A percentile compares a stretch with the other conserved stretches of the same genome.
These are phyloP conservation scores for Peromyscus aztecus DNA, from an alignment of 2,797 vertebrate genomes.

Conservation along the genomic window DNA sequence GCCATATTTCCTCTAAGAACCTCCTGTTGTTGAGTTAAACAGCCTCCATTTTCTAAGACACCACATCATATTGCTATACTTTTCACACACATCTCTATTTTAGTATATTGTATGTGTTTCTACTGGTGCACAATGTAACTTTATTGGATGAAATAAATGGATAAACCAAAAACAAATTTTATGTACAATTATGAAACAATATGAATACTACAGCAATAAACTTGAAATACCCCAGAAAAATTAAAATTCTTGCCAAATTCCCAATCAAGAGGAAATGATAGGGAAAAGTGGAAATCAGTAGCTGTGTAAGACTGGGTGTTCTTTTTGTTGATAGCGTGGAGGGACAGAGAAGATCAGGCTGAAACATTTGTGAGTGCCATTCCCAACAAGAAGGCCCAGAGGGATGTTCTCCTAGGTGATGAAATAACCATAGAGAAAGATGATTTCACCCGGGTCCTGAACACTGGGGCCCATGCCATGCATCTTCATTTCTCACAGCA, in stretches of 20 bases:
- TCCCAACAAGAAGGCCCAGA: not conserved
- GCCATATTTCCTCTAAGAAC: not conserved
- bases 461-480: accelerated
- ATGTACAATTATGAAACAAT: not conserved
- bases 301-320: not conserved
- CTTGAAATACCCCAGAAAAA: not conserved
- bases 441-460: not conserved
- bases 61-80: not conserved
- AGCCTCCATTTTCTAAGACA: not conserved
- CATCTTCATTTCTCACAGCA: not conserved
- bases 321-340: not conserved
- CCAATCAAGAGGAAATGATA: not conserved
- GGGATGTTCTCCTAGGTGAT: not conserved
- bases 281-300: not conserved
- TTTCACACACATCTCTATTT: not conserved
- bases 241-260: conserved; percentile 52
- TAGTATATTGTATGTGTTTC: not conserved
- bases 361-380: not conserved
- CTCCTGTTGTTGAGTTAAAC: not conserved
- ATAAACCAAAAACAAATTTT: not conserved
- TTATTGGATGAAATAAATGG: not conserved
- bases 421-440: not conserved
- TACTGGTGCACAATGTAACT: not conserved
- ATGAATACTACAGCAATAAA: not conserved
- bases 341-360: not conserved